Percentiles rank a stretch among this genome's conserved stretches.
Conservation (phyloP, 2,888 invertebrate species). For the Strigamia crassipes region DNA sequence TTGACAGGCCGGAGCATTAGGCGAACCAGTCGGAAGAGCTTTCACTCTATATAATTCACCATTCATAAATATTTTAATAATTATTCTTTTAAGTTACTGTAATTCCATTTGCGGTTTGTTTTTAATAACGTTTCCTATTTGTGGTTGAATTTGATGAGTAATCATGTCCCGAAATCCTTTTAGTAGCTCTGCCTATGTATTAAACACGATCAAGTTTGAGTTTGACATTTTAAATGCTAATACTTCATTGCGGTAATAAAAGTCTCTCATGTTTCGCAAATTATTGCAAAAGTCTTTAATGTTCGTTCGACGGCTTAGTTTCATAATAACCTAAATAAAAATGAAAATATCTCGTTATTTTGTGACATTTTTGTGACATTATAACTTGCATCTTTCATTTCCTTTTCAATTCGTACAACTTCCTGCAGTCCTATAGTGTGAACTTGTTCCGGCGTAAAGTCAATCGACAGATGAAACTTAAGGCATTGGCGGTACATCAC, state of each 20-base stretch:
- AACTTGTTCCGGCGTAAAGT: constrained; percentile 55
- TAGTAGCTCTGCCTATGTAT: constrained; percentile 57
- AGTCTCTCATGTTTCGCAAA: constrained; percentile 54
- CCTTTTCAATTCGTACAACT: constrained; percentile 55
- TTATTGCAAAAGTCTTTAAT: constrained; percentile 55
- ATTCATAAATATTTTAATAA: neutral
- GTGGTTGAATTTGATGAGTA: constrained; percentile 54
- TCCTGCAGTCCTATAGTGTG: constrained; percentile 56
- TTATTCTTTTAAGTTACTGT: constrained; percentile 51
- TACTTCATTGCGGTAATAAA: constrained; percentile 53
- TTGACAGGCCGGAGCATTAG: constrained; percentile 54
- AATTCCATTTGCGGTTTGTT: constrained; percentile 55
- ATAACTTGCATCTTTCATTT: constrained; percentile 53
- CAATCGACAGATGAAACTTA: constrained; percentile 56
- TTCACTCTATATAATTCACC: constrained; percentile 20
- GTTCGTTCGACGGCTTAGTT: constrained; percentile 53
- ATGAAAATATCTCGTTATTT: too few species aligned
- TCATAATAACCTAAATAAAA: constrained; percentile 52
- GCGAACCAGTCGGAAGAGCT: constrained; percentile 45
- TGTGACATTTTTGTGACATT: neutral
- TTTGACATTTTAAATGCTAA: too few species aligned
- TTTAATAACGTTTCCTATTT: constrained; percentile 55
- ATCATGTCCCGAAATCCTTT: constrained; percentile 55
- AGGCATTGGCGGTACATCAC: constrained; percentile 56
- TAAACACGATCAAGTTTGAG: too few species aligned